Evolutionary conservation across 2,113 vertebrate genomes (phyloP).

Genomic region (Xerus inauris): DNA sequence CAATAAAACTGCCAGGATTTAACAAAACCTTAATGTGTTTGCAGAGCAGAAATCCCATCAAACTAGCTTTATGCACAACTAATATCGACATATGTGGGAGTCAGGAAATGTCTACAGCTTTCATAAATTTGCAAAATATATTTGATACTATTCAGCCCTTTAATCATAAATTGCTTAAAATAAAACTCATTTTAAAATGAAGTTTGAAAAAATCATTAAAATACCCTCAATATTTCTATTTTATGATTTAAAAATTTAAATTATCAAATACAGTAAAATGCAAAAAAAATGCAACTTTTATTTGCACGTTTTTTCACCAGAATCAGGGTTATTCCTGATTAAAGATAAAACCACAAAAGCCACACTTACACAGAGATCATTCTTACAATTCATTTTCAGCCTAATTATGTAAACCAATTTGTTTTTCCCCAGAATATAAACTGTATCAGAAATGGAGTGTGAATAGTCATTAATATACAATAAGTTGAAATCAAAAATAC

Average conservation of each 20-base stretch:
- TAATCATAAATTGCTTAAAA: conserved; percentile 18
- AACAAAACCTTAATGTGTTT: conserved; percentile 47
- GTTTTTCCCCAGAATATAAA: conserved; percentile 15
- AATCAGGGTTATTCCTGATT: conserved; percentile 31
- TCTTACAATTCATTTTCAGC: conserved; percentile 34
- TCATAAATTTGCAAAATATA: neutral
- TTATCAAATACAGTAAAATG: conserved; percentile 20
- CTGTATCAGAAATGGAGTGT: neutral
- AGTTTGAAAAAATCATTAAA: neutral
- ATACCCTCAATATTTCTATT: neutral
- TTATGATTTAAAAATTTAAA: neutral
- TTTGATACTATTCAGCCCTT: neutral
- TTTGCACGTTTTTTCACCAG: neutral
- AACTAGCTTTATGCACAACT: conserved; percentile 2
- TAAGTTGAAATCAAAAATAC: neutral
- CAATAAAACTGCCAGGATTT: neutral
- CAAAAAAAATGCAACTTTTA: conserved; percentile 12
- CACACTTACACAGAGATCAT: conserved; percentile 41
- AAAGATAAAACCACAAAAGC: conserved; percentile 63
- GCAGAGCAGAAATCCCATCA: conserved; percentile 6
- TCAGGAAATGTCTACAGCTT: conserved; percentile 7
- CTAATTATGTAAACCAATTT: conserved; percentile 38
- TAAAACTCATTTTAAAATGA: conserved; percentile 13
- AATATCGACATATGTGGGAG: neutral
- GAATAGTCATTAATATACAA: neutral